These are phyloP conservation scores for Chrysina gloriosa DNA, from an alignment of 2,888 invertebrate species.

Conservation along the genomic window DNA sequence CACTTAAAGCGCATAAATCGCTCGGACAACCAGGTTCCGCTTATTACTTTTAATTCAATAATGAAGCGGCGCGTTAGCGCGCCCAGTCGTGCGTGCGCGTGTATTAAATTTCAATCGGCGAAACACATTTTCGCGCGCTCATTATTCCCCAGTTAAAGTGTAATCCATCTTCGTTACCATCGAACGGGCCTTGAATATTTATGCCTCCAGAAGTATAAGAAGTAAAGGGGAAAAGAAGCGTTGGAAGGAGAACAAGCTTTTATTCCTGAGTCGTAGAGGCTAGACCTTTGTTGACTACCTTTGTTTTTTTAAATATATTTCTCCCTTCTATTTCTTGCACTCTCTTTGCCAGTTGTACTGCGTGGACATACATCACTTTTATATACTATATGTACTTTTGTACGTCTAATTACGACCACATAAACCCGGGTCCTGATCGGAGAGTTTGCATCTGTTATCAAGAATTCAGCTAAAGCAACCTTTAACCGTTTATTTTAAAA, in stretches of 20 bases:
- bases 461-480: no score
- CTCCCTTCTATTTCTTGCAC: background rate
- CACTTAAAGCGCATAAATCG: constrained; percentile 22
- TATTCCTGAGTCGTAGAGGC: constrained; percentile 26
- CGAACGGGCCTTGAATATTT: constrained; percentile 35
- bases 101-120: constrained; percentile 39
- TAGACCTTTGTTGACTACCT: constrained; percentile 18
- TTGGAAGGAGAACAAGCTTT: constrained; percentile 11
- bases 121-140: constrained; percentile 35
- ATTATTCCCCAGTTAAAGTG: constrained; percentile 39
- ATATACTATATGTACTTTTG: no score
- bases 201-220: constrained; percentile 1
- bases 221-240: background rate
- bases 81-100: constrained; percentile 17
- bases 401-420: no score
- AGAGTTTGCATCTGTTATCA: no score
- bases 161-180: constrained; percentile 40
- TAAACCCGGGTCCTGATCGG: no score
- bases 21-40: constrained; percentile 19
- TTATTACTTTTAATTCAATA: constrained; percentile 37
- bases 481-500: no score
- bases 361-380: no score
- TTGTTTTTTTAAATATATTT: constrained; percentile 2
- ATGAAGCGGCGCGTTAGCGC: constrained; percentile 35
- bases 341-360: background rate